Percentiles rank a stretch among this genome's conserved stretches.
Conservation (phyloP, 2,113 vertebrate genomes). For the Channa maculata region DNA sequence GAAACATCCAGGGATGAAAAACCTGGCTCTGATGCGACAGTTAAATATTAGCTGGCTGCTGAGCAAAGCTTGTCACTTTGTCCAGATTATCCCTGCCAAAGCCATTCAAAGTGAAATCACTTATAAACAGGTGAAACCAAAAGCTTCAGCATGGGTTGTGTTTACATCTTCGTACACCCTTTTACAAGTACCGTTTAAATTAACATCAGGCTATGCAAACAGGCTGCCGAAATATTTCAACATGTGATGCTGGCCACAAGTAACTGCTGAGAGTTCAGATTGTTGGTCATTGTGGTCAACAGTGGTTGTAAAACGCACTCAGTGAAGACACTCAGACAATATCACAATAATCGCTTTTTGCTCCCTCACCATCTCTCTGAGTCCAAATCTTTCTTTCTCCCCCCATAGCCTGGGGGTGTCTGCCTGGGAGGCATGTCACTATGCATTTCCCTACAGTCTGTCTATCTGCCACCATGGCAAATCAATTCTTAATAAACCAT, state of each 20-base stretch:
- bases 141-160: constrained; percentile 11
- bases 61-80: constrained; percentile 33
- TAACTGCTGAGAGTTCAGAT: not conserved
- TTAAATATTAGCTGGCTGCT: constrained; percentile 38
- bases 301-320: constrained; percentile 9
- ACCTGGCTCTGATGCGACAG: constrained; percentile 3
- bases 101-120: constrained; percentile 16
- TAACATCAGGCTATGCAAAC: constrained; percentile 4
- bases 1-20: constrained; percentile 46
- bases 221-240: constrained; percentile 5
- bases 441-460: constrained; percentile 50
- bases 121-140: constrained; percentile 34
- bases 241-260: not conserved
- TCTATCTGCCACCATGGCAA: constrained; percentile 66
- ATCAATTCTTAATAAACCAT: constrained; percentile 80
- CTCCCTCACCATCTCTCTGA: constrained; percentile 2
- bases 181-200: constrained; percentile 16
- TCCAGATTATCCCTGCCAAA: constrained; percentile 25
- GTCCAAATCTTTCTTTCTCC: not conserved
- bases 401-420: constrained; percentile 49
- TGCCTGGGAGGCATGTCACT: constrained; percentile 72
- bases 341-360: constrained; percentile 29
- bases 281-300: not conserved
- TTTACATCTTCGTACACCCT: not conserved
- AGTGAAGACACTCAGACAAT: constrained; percentile 16